A percentile compares a stretch with the other conserved stretches of the same genome.
phyloP scores from a whole-genome alignment of 2,113 vertebrate species.

The Ursus arctos region DNA sequence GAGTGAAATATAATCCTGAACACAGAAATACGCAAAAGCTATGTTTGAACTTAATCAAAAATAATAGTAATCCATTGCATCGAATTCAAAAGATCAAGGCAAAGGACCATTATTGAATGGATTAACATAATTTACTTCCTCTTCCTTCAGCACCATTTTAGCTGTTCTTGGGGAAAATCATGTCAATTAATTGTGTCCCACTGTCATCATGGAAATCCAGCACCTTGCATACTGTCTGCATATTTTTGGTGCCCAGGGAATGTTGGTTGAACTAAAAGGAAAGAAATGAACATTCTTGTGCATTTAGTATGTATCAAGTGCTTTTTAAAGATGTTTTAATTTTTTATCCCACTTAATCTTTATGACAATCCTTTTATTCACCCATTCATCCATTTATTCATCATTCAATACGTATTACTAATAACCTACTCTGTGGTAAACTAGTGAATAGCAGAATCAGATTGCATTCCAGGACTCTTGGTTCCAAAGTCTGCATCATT shows the following conservation, averaged over 20 bases:
- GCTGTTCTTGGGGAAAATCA: background rate
- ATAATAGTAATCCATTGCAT: background rate
- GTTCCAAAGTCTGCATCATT: background rate
- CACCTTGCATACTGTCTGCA: background rate
- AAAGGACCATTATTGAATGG: conserved; percentile 4
- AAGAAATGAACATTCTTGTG: background rate
- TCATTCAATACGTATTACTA: background rate
- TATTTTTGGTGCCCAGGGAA: background rate
- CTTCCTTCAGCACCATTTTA: background rate
- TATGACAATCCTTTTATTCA: background rate
- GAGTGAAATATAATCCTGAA: conserved; percentile 49
- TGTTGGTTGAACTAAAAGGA: background rate
- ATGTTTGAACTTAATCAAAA: background rate
- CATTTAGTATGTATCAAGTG: background rate
- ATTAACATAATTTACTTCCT: conserved; percentile 32
- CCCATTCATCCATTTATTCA: background rate
- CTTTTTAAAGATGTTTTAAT: background rate
- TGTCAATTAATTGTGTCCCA: background rate
- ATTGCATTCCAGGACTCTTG: background rate
- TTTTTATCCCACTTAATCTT: background rate
- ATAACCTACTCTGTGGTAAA: background rate
- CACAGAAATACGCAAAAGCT: background rate
- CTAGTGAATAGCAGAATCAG: background rate
- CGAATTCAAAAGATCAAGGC: background rate
- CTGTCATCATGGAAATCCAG: background rate